Percentiles rank a stretch among this genome's conserved stretches.
These are phyloP conservation scores for Hypena proboscidalis DNA, from an alignment of 2,888 invertebrate species.

Conservation along the genomic window DNA sequence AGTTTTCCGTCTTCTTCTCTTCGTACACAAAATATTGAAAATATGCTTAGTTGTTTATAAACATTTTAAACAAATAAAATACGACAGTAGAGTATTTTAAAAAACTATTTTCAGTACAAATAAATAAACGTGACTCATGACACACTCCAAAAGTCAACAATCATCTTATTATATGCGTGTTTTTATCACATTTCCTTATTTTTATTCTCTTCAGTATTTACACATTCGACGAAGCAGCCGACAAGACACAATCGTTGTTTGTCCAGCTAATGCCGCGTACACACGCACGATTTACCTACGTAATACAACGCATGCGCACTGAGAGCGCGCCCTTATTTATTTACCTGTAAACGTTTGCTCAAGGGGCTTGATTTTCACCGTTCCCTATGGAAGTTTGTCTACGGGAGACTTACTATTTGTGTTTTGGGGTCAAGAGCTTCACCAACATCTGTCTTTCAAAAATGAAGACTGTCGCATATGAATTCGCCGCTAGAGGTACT, in stretches of 20 bases:
- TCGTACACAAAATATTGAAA: too few relatives aligned
- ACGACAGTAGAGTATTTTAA: too few relatives aligned
- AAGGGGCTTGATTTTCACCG: constrained; percentile 20
- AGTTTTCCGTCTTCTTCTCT: too few relatives aligned
- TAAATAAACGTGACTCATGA: too few relatives aligned
- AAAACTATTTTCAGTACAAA: too few relatives aligned
- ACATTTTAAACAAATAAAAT: neutral
- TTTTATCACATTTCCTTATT: constrained; percentile 15
- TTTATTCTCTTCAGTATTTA: constrained; percentile 33
- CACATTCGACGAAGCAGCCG: constrained; percentile 19
- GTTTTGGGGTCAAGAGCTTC: too few relatives aligned
- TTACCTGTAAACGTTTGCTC: constrained; percentile 20
- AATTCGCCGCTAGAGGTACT: too few relatives aligned
- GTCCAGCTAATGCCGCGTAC: constrained; percentile 49
- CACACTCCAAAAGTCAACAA: too few relatives aligned
- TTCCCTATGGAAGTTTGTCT: neutral
- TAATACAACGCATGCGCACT: constrained; percentile 6
- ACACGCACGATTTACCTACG: constrained; percentile 24
- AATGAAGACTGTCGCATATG: too few relatives aligned
- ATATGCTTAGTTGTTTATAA: too few relatives aligned
- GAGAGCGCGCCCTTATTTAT: constrained; percentile 23
- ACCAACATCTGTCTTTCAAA: too few relatives aligned
- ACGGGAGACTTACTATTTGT: neutral
- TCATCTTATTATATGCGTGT: too few relatives aligned
- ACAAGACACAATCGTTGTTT: constrained; percentile 45